Conservation (phyloP, 2,888 invertebrate species). For the Diarsia brunnea region DNA sequence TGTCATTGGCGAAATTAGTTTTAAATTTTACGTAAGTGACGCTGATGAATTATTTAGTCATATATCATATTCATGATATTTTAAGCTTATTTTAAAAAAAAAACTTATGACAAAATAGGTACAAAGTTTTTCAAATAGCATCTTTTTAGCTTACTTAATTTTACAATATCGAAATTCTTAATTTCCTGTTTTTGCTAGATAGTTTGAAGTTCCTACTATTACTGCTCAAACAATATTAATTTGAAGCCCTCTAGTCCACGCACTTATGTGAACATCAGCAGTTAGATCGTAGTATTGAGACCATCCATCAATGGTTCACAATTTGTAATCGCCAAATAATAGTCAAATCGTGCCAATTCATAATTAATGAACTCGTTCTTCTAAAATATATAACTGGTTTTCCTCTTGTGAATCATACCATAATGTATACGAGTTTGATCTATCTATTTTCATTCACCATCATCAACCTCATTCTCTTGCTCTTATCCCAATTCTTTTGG, state of each 20-base stretch:
- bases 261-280: neutral
- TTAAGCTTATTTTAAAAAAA: slow-evolving; percentile 6
- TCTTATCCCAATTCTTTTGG: too few species aligned
- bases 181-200: neutral
- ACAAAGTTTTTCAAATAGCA: neutral
- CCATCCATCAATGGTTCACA: neutral
- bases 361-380: slow-evolving; percentile 18
- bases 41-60: slow-evolving; percentile 4
- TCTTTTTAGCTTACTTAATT: neutral
- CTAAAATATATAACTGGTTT: slow-evolving; percentile 38
- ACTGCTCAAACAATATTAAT: neutral
- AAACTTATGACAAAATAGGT: slow-evolving; percentile 1
- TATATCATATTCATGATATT: neutral
- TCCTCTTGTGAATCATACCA: slow-evolving; percentile 37
- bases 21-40: neutral
- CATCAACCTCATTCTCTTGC: too few species aligned
- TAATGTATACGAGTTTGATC: slow-evolving; percentile 14
- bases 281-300: neutral
- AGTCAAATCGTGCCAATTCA: slow-evolving; percentile 1
- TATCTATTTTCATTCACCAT: slow-evolving; percentile 14
- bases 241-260: neutral
- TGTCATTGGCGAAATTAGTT: slow-evolving; percentile 19
- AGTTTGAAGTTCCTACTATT: neutral
- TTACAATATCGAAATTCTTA: neutral
- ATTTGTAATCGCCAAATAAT: slow-evolving; percentile 18